Conservation (phyloP, 2,113 vertebrate genomes). For the Gorilla gorilla region DNA sequence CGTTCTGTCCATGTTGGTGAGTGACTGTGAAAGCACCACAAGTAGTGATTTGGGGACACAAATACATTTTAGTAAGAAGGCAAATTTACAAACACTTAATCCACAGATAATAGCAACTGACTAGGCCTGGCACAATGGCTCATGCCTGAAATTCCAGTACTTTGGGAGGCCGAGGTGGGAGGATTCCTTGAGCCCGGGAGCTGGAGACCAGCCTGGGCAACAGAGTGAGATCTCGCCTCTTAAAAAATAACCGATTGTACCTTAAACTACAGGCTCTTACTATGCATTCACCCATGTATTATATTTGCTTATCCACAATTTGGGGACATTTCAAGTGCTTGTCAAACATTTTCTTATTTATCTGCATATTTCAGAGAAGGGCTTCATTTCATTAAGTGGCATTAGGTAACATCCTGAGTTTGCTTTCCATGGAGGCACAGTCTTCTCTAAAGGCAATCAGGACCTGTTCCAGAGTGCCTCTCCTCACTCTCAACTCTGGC, state of each 20-base stretch:
- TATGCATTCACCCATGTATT: background rate
- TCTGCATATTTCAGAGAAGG: slow-evolving; percentile 1
- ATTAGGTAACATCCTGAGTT: background rate
- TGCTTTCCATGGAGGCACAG: background rate
- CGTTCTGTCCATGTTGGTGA: background rate
- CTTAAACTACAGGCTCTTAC: background rate
- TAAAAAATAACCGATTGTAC: background rate
- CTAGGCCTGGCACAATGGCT: background rate
- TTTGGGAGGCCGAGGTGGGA: too few relatives aligned
- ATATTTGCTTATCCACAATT: background rate
- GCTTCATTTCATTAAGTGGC: background rate
- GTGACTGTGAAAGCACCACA: background rate
- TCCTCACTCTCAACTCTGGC: background rate
- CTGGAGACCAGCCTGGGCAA: too few relatives aligned
- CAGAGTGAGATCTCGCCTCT: too few relatives aligned
- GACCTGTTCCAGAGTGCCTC: background rate
- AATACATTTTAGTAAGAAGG: background rate
- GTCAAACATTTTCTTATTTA: background rate
- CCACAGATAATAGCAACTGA: background rate
- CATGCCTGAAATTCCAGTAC: too few relatives aligned
- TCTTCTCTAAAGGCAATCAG: background rate
- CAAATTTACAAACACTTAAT: background rate
- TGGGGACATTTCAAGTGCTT: background rate
- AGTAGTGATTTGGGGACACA: background rate
- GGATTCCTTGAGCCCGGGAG: too few relatives aligned